phyloP scores from a whole-genome alignment of 2,888 invertebrate genomes.

The Coremacera marginata region DNA sequence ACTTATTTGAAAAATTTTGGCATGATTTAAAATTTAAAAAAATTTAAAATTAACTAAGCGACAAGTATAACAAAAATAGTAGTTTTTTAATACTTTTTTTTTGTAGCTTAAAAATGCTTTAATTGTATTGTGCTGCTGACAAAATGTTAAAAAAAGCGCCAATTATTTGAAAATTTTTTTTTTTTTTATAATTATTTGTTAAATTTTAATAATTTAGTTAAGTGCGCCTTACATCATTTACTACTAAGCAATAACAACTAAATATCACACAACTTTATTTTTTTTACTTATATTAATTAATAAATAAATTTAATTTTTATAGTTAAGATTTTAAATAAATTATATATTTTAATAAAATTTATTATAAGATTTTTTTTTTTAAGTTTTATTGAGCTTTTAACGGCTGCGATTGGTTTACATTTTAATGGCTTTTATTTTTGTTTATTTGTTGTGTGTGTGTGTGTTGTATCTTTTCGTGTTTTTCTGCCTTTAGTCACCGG shows the following conservation, averaged over 20 bases:
- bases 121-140: not conserved
- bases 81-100: not conserved
- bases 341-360: slow-evolving; percentile 27
- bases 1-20: not conserved
- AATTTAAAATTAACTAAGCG: not conserved
- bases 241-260: not conserved
- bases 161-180: not conserved
- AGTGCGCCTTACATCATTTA: not conserved
- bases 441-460: slow-evolving; percentile 25
- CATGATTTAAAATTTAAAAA: not conserved
- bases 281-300: not conserved
- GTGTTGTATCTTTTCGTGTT: slow-evolving; percentile 39
- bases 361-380: slow-evolving; percentile 37
- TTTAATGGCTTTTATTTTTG: slow-evolving; percentile 45
- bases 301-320: slow-evolving; percentile 13
- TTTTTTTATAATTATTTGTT: not conserved
- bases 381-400: not conserved
- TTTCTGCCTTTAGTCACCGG: slow-evolving; percentile 68
- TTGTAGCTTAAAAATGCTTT: not conserved
- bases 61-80: not conserved
- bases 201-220: not conserved
- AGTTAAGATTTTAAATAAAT: slow-evolving; percentile 11
- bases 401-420: slow-evolving; percentile 56
- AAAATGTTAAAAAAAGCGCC: not conserved
- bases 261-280: slow-evolving; percentile 41